Base-by-base conservation (phyloP, 1,140 invertebrate genomes). In the Drosophila nannoptera region DNA sequence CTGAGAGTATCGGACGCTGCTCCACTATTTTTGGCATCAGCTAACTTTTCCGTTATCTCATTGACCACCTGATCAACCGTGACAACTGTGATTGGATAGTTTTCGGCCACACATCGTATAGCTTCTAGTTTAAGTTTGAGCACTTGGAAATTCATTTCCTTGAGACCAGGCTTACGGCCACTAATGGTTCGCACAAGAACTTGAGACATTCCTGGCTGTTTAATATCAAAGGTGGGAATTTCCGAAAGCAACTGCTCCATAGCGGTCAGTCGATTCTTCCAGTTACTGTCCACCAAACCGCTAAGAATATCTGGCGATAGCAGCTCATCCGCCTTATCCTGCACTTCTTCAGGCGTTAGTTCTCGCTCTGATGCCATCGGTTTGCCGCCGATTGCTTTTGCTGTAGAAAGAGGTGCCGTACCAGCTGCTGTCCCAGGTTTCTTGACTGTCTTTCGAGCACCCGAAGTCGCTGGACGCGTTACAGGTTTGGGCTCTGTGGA, bases 121-220 rank as follows among this genome's bases (percentile, higher is more conserved):
- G 94, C 92, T 71, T 97, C 96, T 7, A 98, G 87, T 73, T 94
- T 93, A 2, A 94, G 90, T 88, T 97, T 97, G n/a, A 97, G 90
- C 8, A 97, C 96, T 92, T 98, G 96, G 67, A 97, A 96, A 90
- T 98, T 98, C 54, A 94, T 97, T 77, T 98, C 97, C 46, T 89
- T 97, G 0, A 98, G 92, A 4, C 97, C 97, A 0, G 97, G 96
- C 89, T 97, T 98, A 75, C 94, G 96, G 77, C 94, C 96, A 59
- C 92, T 93, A 8, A 98, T 78, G 5, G 92, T 92, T 55, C 94
- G 92, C 7, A 97, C 91, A 42, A 97, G 88, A 4, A 95, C 92
- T 90, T 98, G 97, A 2, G 93, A 92, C 1, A 93, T 92, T 5
- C 95, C 92, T 2, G 82, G 36, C 48, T 94, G 93, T 46, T 91